Conservation (phyloP, 2,797 vertebrate genomes). For the Poeciliopsis infans region DNA sequence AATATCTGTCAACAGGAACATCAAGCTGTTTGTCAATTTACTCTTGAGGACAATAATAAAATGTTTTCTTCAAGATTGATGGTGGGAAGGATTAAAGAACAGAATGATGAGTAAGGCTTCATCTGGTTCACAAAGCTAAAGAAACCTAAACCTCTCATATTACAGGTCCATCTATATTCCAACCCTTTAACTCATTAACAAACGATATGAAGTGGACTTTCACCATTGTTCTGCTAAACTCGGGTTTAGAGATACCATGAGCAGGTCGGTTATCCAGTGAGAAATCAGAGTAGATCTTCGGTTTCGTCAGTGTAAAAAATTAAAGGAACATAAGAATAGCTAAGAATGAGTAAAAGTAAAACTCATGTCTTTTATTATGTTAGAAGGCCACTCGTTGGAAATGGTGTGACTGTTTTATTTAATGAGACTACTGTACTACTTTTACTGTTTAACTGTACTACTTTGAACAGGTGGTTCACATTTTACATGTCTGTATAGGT, state of each 20-base stretch:
- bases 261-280: not conserved
- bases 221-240: not conserved
- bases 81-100: not conserved
- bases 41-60: not conserved
- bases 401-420: slow-evolving; percentile 4
- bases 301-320: no score
- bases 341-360: no score
- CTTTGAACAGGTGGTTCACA: slow-evolving; percentile 28
- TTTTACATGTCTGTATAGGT: slow-evolving; percentile 22
- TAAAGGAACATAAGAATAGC: no score
- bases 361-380: no score
- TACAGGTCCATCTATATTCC: not conserved
- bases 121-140: not conserved
- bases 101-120: not conserved
- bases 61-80: slow-evolving; percentile 8
- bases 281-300: not conserved
- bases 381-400: not conserved
- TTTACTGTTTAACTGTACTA: slow-evolving; percentile 3
- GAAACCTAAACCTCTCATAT: not conserved
- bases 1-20: slow-evolving; percentile 12
- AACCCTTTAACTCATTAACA: not conserved
- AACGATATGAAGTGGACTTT: not conserved
- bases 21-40: slow-evolving; percentile 15
- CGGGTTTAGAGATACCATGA: not conserved
- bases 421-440: slow-evolving; percentile 4